These are phyloP conservation scores for Aphelenchoides fujianensis DNA, from an alignment of 1,140 invertebrate genomes.

Conservation along the genomic window DNA sequence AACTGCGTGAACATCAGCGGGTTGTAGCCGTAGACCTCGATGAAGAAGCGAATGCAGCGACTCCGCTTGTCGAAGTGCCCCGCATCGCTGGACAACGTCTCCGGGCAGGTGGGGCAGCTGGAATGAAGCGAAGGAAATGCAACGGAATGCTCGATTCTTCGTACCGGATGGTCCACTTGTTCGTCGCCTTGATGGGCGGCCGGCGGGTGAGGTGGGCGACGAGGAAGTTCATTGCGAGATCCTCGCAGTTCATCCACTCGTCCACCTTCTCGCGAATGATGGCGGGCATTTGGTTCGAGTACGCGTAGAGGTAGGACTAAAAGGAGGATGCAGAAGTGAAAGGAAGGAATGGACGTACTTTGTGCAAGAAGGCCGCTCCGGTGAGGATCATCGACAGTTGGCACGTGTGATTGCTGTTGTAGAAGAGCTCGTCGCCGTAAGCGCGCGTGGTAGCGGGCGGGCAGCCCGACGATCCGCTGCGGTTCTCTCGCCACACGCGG, in stretches of 20 bases:
- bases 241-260: slow-evolving; percentile 98
- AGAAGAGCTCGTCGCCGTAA: slow-evolving; percentile 76
- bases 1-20: slow-evolving; percentile 93
- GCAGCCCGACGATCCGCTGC: slow-evolving; percentile 94
- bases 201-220: slow-evolving; percentile 92
- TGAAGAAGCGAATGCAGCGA: slow-evolving; percentile 95
- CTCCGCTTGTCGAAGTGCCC: slow-evolving; percentile 95
- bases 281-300: slow-evolving; percentile 77
- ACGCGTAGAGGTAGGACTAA: slow-evolving; percentile 71
- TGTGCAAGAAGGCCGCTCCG: slow-evolving; percentile 92
- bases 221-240: slow-evolving; percentile 99
- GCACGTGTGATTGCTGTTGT: slow-evolving; percentile 98
- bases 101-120: slow-evolving; percentile 90
- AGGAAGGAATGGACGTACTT: too few relatives aligned
- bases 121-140: slow-evolving; percentile 83
- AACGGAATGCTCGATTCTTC: neutral
- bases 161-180: slow-evolving; percentile 59
- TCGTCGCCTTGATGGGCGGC: slow-evolving; percentile 86
- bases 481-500: slow-evolving; percentile 93
- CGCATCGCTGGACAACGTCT: slow-evolving; percentile 89
- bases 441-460: slow-evolving; percentile 92
- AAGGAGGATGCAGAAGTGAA: too few relatives aligned
- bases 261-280: slow-evolving; percentile 93
- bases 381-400: slow-evolving; percentile 98
- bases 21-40: slow-evolving; percentile 93